Conservation (phyloP, 2,888 invertebrate genomes). For the Leucophenga maculata region DNA sequence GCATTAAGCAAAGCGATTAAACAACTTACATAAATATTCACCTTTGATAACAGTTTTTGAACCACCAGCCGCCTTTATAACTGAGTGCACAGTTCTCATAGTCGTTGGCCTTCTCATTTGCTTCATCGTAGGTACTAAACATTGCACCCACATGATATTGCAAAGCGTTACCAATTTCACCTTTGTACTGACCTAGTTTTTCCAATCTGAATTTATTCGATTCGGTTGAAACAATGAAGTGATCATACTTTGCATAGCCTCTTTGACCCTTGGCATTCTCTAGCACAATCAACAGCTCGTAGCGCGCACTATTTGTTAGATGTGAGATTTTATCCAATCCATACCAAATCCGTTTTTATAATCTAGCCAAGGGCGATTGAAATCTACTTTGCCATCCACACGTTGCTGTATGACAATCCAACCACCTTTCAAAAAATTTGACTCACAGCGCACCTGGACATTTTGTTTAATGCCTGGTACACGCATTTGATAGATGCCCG, state of each 20-base stretch:
- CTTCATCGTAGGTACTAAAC: not conserved
- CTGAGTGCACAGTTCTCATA: no score
- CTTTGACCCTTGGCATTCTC: not conserved
- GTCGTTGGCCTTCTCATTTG: not conserved
- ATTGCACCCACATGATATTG: not conserved
- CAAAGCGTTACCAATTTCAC: not conserved
- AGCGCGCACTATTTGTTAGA: slow-evolving; percentile 6
- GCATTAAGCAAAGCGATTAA: not conserved
- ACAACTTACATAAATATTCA: not conserved
- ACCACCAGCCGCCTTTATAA: slow-evolving; percentile 9
- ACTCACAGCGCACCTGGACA: slow-evolving; percentile 37
- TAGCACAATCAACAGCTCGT: slow-evolving; percentile 27
- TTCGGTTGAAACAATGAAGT: slow-evolving; percentile 20
- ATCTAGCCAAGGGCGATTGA: slow-evolving; percentile 37
- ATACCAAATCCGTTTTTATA: slow-evolving; percentile 44
- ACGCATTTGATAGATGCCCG: not conserved
- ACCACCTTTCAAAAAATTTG: slow-evolving; percentile 22
- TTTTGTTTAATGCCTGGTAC: not conserved
- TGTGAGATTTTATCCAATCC: slow-evolving; percentile 39
- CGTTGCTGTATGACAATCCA: slow-evolving; percentile 41
- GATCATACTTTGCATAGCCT: slow-evolving; percentile 3
- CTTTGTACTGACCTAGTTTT: not conserved
- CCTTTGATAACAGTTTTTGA: not conserved
- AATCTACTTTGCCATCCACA: slow-evolving; percentile 40
- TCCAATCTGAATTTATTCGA: not conserved